Conservation (phyloP, 2,888 invertebrate species). For the Andrena minutula region DNA sequence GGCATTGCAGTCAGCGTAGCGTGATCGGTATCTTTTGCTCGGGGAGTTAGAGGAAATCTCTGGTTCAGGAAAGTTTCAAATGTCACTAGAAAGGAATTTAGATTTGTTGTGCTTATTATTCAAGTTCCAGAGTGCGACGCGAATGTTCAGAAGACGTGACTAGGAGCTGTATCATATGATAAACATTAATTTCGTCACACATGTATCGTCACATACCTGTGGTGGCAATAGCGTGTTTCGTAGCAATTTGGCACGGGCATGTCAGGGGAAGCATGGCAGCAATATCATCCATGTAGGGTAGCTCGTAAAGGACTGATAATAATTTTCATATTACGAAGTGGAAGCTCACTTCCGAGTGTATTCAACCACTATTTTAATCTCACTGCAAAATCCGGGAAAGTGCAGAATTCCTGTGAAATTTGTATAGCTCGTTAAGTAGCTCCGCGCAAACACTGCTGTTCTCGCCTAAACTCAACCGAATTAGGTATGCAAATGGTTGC, state of each 20-base stretch:
- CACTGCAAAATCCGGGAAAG: background rate
- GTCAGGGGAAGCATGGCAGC: background rate
- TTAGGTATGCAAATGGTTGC: conserved; percentile 23
- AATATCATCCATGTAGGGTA: background rate
- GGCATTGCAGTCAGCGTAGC: background rate
- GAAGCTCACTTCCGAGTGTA: background rate
- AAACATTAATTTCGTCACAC: no score
- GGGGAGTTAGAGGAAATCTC: background rate
- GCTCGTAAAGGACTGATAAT: background rate
- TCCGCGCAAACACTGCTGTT: background rate
- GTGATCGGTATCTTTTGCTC: background rate
- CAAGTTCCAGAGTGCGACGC: no score
- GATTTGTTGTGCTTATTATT: background rate
- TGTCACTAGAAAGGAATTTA: no score
- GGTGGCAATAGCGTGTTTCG: background rate
- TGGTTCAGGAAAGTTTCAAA: background rate
- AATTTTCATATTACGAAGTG: background rate
- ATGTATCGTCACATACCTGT: no score
- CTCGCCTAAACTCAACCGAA: background rate
- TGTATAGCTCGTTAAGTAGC: conserved; percentile 17
- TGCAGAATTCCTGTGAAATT: background rate
- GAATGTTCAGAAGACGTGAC: no score
- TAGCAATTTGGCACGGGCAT: background rate
- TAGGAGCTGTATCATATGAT: no score
- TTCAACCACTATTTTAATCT: background rate